A percentile compares a stretch with the other conserved stretches of the same genome.
Evolutionary conservation across 2,888 invertebrate species (phyloP).

Genomic region (Encarsia formosa): DNA sequence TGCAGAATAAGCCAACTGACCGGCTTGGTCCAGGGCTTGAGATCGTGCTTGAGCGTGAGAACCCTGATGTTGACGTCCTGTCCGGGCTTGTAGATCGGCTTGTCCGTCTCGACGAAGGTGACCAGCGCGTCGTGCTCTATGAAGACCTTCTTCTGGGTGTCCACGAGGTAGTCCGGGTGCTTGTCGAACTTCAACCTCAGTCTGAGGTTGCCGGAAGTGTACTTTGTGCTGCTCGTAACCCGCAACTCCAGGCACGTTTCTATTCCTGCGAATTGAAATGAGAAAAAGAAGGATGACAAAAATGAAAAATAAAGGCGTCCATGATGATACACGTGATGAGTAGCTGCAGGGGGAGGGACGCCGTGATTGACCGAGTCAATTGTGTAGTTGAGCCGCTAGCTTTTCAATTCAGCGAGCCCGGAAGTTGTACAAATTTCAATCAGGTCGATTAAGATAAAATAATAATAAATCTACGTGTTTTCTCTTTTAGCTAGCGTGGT

Average conservation of each 20-base stretch:
- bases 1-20: no score
- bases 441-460: no score
- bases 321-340: no score
- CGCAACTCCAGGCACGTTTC: slow-evolving; percentile 44
- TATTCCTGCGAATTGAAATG: slow-evolving; percentile 33
- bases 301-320: background rate
- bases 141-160: slow-evolving; percentile 47
- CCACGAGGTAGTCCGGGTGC: slow-evolving; percentile 47
- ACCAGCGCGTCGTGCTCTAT: slow-evolving; percentile 57
- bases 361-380: no score
- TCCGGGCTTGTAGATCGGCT: slow-evolving; percentile 59
- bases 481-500: no score
- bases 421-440: no score
- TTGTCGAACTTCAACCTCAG: slow-evolving; percentile 46
- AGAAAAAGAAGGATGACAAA: background rate
- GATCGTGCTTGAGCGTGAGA: slow-evolving; percentile 56
- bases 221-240: slow-evolving; percentile 39
- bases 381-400: no score
- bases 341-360: no score
- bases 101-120: slow-evolving; percentile 58
- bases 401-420: no score
- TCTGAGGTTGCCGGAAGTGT: slow-evolving; percentile 37
- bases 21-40: slow-evolving; percentile 55
- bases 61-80: slow-evolving; percentile 58
- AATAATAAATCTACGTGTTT: no score